A percentile compares a stretch with the other conserved stretches of the same genome.
Evolutionary conservation across 2,113 vertebrate species (phyloP).

Genomic region (Rhabdornis inornatus): DNA sequence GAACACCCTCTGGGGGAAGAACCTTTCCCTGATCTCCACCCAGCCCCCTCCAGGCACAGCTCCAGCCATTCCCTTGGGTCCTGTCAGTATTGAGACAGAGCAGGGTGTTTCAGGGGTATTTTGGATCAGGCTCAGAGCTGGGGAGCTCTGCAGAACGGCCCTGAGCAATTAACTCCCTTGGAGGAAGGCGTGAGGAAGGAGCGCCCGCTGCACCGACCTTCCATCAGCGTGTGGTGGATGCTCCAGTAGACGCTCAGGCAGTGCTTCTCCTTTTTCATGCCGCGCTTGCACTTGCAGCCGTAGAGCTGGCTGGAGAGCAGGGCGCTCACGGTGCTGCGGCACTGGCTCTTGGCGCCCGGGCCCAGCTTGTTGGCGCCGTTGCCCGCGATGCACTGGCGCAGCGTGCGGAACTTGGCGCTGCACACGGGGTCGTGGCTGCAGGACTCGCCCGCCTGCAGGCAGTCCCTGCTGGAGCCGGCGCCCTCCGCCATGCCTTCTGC

Average conservation of each 20-base stretch:
- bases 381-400: conserved; percentile 89
- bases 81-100: not conserved
- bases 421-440: conserved; percentile 87
- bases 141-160: not conserved
- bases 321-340: conserved; percentile 82
- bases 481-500: conserved; percentile 40
- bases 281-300: conserved; percentile 89
- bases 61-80: not conserved
- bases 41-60: not conserved
- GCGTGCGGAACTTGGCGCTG: conserved; percentile 89
- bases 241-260: conserved; percentile 95
- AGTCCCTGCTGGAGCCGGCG: conserved; percentile 75
- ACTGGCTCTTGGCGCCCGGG: conserved; percentile 86
- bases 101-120: accelerated
- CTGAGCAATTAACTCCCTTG: too few species aligned
- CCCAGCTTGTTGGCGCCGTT: conserved; percentile 88
- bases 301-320: conserved; percentile 88
- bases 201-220: conserved; percentile 65
- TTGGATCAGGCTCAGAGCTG: too few species aligned
- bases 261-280: conserved; percentile 94
- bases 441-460: conserved; percentile 84
- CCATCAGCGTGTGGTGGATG: conserved; percentile 87
- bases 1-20: not conserved
- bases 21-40: not conserved
- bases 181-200: not conserved